phyloP scores from a whole-genome alignment of 2,113 vertebrate species.

The Heliornis fulica region DNA sequence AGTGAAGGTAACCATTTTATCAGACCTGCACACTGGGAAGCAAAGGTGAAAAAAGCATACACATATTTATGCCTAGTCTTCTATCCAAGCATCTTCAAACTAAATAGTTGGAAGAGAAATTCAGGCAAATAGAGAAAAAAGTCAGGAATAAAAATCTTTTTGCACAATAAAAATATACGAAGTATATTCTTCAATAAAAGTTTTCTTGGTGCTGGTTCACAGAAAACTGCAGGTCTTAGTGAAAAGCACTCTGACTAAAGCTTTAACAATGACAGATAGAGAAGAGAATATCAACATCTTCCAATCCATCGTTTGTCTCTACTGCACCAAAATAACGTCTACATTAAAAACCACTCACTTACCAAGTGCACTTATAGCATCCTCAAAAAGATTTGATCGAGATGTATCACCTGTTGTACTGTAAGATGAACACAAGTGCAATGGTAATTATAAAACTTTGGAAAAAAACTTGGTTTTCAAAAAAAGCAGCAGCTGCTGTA shows the following conservation, averaged over 20 bases:
- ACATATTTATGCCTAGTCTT: not conserved
- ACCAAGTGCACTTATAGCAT: slow-evolving; percentile 95
- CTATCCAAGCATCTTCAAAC: not conserved
- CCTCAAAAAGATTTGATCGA: slow-evolving; percentile 90
- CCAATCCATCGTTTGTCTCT: not conserved
- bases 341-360: slow-evolving; percentile 63
- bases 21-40: not conserved
- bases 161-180: not conserved
- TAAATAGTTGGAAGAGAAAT: not conserved
- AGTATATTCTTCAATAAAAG: not conserved
- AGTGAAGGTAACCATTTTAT: not conserved
- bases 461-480: slow-evolving; percentile 10
- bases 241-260: not conserved
- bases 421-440: slow-evolving; percentile 66
- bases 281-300: slow-evolving; percentile 10
- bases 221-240: not conserved
- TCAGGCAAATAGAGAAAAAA: not conserved
- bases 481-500: slow-evolving; percentile 34
- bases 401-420: slow-evolving; percentile 82
- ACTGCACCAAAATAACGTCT: slow-evolving; percentile 20
- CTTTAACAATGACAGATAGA: not conserved
- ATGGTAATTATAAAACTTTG: slow-evolving; percentile 53
- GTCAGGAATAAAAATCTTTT: not conserved
- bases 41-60: not conserved
- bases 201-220: not conserved